Evolutionary conservation across 2,113 vertebrate species (phyloP), one percentile per base, ranked within the genome.

Genomic region (Plestiodon gilberti): DNA sequence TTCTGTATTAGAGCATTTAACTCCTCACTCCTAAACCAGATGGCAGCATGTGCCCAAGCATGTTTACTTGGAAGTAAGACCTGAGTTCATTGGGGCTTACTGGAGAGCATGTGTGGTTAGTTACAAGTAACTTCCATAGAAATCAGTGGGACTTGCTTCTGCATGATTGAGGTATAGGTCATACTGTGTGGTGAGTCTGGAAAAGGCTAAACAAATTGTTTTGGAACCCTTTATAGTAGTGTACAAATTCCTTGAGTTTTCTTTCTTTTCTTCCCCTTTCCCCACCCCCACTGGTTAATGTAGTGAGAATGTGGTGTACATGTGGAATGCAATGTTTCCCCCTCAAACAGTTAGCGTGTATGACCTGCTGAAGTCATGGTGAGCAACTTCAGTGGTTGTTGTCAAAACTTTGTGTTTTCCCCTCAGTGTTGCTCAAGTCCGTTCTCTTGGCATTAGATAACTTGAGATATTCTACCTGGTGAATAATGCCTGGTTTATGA

Each of bases 291-390:
- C 59, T 61, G 67, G 40, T 15, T 18, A 18, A 30, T 65, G 69
- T 76, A 61, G 71, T 81, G 78, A 8, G 43, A 86, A 38, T 81
- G 43, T 48, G 43, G 43, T 48, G 73, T 69, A 81, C 65, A 64
- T 43, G 40, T 81, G n/a, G 78, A 38, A 86, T 81, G 43, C 35
- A 35, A 64, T 81, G 70, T 86, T 25, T 85, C 83, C 83, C 17
- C 82, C 83, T 91, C 82, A 89, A 84, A 82, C 30, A 33, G 73
- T 69, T 84, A 90, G 69, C 89, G 87, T 87, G 86, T 90, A 76
- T 62, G 71, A 81, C 38, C 73, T 0, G 73, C 9, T 70, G 87
- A 92, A 82, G 86, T 28, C 85, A 80, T 0, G 40, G 81, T 0
- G 1, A 81, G 61, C 48, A 81, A 75, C 55, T 52, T 82, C 28